Percentiles rank a stretch among this genome's conserved stretches.
These are phyloP conservation scores for Drosophila atripex DNA, from an alignment of 2,888 invertebrate species.

Conservation along the genomic window DNA sequence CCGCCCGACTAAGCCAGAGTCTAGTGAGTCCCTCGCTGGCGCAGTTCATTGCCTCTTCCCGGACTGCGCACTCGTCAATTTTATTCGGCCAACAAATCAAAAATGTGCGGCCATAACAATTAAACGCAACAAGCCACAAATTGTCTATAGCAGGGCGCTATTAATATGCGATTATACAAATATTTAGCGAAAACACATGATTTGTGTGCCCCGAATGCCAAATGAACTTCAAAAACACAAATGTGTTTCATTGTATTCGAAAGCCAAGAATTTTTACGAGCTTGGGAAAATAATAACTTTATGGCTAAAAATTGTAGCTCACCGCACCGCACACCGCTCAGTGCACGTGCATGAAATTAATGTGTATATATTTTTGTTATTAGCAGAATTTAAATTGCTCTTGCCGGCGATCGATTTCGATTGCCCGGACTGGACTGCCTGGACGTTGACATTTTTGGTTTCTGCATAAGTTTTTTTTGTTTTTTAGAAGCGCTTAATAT, in stretches of 20 bases:
- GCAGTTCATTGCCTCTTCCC: constrained; percentile 41
- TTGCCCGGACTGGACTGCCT: constrained; percentile 39
- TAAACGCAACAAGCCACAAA: constrained; percentile 39
- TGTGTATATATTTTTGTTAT: constrained; percentile 66
- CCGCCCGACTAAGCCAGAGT: constrained; percentile 10
- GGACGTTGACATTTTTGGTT: constrained; percentile 76
- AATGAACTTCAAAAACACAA: constrained; percentile 54
- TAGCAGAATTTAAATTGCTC: constrained; percentile 79
- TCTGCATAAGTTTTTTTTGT: constrained; percentile 57
- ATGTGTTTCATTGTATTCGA: constrained; percentile 65
- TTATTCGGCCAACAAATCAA: constrained; percentile 20
- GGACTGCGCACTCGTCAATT: background rate
- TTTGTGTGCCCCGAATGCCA: constrained; percentile 66
- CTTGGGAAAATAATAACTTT: constrained; percentile 80
- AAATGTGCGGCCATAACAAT: constrained; percentile 26
- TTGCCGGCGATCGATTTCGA: constrained; percentile 67
- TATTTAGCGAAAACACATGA: constrained; percentile 80
- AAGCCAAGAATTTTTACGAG: constrained; percentile 77
- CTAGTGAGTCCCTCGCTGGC: background rate
- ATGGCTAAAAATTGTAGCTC: constrained; percentile 62
- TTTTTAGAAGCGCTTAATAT: constrained; percentile 60
- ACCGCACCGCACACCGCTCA: background rate
- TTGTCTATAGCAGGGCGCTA: constrained; percentile 75
- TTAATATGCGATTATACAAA: constrained; percentile 83
- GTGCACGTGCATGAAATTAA: constrained; percentile 74